Conservation (phyloP, 2,113 vertebrate genomes). For the Zingel zingel region DNA sequence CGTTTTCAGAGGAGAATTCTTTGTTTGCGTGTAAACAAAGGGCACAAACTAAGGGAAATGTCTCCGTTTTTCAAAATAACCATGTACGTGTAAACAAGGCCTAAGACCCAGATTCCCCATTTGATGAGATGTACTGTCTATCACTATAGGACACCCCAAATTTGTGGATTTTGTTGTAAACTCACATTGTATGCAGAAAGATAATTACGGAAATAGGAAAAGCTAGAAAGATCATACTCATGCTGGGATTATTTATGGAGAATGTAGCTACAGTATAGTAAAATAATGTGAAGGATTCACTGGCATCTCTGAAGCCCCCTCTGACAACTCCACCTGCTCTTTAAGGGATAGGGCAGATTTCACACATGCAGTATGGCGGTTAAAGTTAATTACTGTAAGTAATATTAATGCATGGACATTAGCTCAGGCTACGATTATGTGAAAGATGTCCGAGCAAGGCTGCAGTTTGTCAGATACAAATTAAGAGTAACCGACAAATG, state of each 20-base stretch:
- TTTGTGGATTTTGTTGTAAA: neutral
- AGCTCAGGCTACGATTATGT: neutral
- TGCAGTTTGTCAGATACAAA: conserved; percentile 1
- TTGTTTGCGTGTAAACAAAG: too few species aligned
- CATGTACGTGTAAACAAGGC: too few species aligned
- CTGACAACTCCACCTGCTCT: neutral
- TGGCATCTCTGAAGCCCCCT: neutral
- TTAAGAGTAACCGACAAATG: neutral
- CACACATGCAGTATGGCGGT: neutral
- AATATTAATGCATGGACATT: neutral
- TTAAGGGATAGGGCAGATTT: neutral
- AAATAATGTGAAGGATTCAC: neutral
- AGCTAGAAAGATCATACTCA: neutral
- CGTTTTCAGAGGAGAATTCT: too few species aligned
- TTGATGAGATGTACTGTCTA: neutral
- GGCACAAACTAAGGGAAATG: too few species aligned
- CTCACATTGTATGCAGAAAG: neutral
- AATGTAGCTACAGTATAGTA: neutral
- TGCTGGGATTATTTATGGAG: neutral
- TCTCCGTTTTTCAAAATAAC: too few species aligned
- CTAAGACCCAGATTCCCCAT: neutral
- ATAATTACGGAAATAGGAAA: neutral
- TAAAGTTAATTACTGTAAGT: neutral
- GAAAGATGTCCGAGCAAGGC: neutral
- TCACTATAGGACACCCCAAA: neutral